Evolutionary conservation across 2,797 vertebrate species (phyloP), one percentile per base, ranked within the genome.

Genomic region (Strix occidentalis): DNA sequence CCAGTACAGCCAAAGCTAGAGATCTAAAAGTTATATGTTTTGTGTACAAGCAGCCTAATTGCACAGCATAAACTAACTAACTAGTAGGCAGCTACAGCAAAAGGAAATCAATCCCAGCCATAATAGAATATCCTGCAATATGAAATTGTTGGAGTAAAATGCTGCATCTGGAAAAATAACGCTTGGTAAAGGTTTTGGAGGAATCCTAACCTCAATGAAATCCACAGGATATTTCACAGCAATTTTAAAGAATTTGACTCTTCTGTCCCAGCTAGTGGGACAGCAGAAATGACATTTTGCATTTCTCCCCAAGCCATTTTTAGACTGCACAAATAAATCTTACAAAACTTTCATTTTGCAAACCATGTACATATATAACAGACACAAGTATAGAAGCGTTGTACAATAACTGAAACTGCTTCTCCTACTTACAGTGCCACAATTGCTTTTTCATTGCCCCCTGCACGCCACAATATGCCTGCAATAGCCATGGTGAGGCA

Each of bases 401-500:
- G 35, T 0, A 4, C 3, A 60, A 13, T 14, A 57, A 21, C 13
- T 23, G 4, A 10, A 83, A 35, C 21, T 1, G 14, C 21, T 76
- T 31, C 37, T 89, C 39, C 19, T 70, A 98, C 98, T 99, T 98
- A 99, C 99, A 99, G 95, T 28, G 98, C 98, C 71, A 99, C 83
- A 29, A 98, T 94, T 13, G 99, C 99, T 97, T 96, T 98, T 84
- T 98, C 98, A 61, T 89, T 95, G 66, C 97, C 97, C 4, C 99
- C 99, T 0, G 99, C 99, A 64, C 99, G 98, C 99, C 99, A 99
- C 50, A 99, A 76, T 60, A 99, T 98, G 91, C 99, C 98, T n/a
- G 98, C 98, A 3, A 98, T 82, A 46, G 99, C 99, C 95, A 96
- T 72, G 85, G 96, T 89, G 5, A 99, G 98, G 97, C 98, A 98